Percentiles rank a stretch among this genome's conserved stretches.
These are phyloP conservation scores for Tonatia bakeri DNA, from an alignment of 2,113 vertebrate genomes.

Conservation along the genomic window DNA sequence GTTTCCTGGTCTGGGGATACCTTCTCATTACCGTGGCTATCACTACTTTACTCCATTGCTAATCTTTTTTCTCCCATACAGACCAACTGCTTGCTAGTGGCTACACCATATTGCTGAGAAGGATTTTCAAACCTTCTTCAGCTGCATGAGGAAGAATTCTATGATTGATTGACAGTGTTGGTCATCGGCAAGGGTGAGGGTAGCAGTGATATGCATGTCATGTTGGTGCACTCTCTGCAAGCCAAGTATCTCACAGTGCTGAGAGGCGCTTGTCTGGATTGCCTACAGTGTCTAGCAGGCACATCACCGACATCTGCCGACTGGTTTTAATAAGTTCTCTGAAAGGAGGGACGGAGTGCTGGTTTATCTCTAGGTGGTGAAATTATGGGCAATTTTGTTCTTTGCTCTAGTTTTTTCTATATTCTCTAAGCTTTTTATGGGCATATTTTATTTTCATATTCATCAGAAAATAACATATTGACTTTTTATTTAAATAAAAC, in stretches of 20 bases:
- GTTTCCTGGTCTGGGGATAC: no score
- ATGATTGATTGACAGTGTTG: constrained; percentile 21
- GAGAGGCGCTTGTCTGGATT: not conserved
- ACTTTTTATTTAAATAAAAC: constrained; percentile 12
- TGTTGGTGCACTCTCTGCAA: not conserved
- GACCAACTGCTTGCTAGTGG: not conserved
- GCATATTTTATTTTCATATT: not conserved
- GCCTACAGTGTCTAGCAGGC: not conserved
- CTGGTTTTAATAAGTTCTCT: not conserved
- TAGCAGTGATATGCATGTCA: not conserved
- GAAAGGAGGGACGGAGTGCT: not conserved
- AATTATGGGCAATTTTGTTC: not conserved
- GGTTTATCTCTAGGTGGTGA: not conserved
- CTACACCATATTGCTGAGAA: not conserved
- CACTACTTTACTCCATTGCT: not conserved
- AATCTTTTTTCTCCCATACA: constrained; percentile 18
- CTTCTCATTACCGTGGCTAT: not conserved
- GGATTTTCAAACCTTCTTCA: constrained; percentile 8
- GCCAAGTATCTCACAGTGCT: not conserved
- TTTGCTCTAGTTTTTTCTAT: not conserved
- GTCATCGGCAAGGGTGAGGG: not conserved
- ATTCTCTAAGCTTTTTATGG: not conserved
- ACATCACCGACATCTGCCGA: not conserved
- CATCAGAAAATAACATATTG: constrained; percentile 10
- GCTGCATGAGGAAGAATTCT: not conserved